Conservation (phyloP, 2,797 vertebrate species). For the Toxotes lorentzi region DNA sequence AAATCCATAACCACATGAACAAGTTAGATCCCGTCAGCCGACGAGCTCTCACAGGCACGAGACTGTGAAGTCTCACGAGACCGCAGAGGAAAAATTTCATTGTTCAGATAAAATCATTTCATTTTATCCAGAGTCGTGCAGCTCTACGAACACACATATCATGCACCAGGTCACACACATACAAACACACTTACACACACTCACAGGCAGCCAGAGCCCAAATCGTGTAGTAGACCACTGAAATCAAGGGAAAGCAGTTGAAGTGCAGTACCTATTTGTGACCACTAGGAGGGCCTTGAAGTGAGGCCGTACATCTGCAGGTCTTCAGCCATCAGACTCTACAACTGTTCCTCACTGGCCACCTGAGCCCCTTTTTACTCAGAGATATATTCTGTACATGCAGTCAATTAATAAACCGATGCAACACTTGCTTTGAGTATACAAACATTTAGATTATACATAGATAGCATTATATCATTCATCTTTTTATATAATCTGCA, state of each 20-base stretch:
- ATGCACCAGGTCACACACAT: constrained; percentile 9
- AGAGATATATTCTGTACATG: constrained; percentile 75
- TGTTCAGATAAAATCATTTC: too few relatives aligned
- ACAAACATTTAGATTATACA: constrained; percentile 82
- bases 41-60: not conserved
- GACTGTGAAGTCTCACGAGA: not conserved
- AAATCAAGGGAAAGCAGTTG: constrained; percentile 37
- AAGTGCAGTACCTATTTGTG: constrained; percentile 62
- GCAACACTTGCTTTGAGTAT: constrained; percentile 76
- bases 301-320: constrained; percentile 10
- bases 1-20: not conserved
- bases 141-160: not conserved
- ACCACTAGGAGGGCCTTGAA: constrained; percentile 36
- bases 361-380: constrained; percentile 36
- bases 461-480: constrained; percentile 76
- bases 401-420: constrained; percentile 74
- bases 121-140: constrained; percentile 25
- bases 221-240: constrained; percentile 38
- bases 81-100: constrained; percentile 9
- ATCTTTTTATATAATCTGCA: constrained; percentile 59
- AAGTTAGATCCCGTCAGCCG: not conserved
- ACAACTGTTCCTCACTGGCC: constrained; percentile 35
- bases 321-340: constrained; percentile 20
- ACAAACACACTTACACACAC: constrained; percentile 17
- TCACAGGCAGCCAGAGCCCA: constrained; percentile 58